phyloP scores from a whole-genome alignment of 2,113 vertebrate species.

The Scolopax mira region DNA sequence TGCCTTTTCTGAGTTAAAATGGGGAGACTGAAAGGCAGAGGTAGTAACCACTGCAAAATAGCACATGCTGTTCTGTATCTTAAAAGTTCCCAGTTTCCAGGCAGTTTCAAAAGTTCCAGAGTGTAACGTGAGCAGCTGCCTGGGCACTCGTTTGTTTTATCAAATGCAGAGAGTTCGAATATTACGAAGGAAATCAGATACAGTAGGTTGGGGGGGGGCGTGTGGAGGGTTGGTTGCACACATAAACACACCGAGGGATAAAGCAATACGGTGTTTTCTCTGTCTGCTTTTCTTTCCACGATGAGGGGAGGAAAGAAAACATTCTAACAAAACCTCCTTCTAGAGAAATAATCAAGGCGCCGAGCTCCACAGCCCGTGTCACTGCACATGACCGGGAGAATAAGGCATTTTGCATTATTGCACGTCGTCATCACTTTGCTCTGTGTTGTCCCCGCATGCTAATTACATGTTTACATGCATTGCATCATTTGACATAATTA shows the following conservation, averaged over 20 bases:
- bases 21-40: neutral
- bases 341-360: constrained; percentile 34
- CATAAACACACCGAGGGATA: neutral
- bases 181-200: constrained; percentile 28
- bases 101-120: constrained; percentile 29
- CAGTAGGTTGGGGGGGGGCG: neutral
- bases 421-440: constrained; percentile 37
- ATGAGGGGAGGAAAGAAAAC: constrained; percentile 32
- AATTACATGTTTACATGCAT: constrained; percentile 52
- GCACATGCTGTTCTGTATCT: neutral
- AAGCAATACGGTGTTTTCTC: neutral
- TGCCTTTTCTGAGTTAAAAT: neutral
- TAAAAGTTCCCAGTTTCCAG: constrained; percentile 15
- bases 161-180: constrained; percentile 5
- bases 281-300: constrained; percentile 28
- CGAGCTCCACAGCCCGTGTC: neutral
- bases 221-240: neutral
- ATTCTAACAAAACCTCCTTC: constrained; percentile 25
- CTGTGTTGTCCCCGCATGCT: constrained; percentile 29
- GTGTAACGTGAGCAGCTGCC: constrained; percentile 17
- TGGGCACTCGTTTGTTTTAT: constrained; percentile 52
- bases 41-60: neutral
- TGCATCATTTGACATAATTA: constrained; percentile 56
- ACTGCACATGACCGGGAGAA: neutral
- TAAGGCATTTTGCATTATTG: constrained; percentile 13